Conservation (phyloP, 2,797 vertebrate species). For the Anableps anableps region DNA sequence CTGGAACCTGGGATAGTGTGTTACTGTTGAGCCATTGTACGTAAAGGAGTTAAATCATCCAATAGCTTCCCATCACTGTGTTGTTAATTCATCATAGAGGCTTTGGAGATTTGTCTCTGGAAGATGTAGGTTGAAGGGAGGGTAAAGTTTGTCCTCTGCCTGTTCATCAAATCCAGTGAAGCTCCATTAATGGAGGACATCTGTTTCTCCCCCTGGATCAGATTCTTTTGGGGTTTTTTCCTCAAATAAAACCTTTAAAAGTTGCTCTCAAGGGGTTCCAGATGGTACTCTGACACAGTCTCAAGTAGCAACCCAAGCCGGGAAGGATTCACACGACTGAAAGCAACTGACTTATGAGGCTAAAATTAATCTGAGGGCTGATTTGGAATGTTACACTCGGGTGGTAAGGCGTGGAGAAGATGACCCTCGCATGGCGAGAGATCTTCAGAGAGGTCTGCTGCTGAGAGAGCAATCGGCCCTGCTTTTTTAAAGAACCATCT, state of each 20-base stretch:
- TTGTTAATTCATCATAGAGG: conserved; percentile 41
- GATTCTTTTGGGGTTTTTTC: conserved; percentile 12
- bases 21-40: conserved; percentile 8
- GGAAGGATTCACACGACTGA: conserved; percentile 60
- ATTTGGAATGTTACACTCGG: conserved; percentile 83
- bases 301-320: conserved; percentile 56
- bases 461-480: conserved; percentile 4
- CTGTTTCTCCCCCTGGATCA: conserved; percentile 19
- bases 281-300: conserved; percentile 17
- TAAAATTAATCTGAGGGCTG: conserved; percentile 83
- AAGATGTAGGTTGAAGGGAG: conserved; percentile 19
- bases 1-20: background rate
- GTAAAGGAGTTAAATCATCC: conserved; percentile 48
- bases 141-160: conserved; percentile 13
- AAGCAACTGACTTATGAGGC: conserved; percentile 81
- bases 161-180: conserved; percentile 3
- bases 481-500: background rate
- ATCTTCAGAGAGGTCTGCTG: conserved; percentile 55
- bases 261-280: conserved; percentile 19
- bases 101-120: conserved; percentile 51
- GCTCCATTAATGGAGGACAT: conserved; percentile 28
- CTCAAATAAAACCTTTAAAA: conserved; percentile 2
- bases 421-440: conserved; percentile 67
- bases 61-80: conserved; percentile 37
- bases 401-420: conserved; percentile 70